Base-by-base conservation (phyloP, 2,797 vertebrate genomes). In the Limosa lapponica region DNA sequence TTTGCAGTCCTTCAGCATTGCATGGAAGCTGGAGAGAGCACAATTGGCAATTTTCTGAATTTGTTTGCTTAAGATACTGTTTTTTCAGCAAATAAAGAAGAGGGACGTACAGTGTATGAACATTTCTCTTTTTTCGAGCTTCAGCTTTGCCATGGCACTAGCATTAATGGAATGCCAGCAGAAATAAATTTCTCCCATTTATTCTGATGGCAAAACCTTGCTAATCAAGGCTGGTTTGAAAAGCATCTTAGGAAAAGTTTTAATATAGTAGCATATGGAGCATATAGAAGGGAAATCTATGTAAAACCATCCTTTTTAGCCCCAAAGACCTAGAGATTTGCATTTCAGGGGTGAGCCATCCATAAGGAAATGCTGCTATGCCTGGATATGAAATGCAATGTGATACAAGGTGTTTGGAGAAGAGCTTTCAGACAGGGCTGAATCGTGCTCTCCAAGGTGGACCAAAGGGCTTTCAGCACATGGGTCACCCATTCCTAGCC, bases 1-100 rank as follows among this genome's bases (percentile, higher is more conserved):
- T 92, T 94, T 90, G 91, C 65, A 91, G 94, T 78, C 92, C 82
- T 93, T 90, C 91, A 67, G 80, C 27, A 0, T 85, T 44, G 65
- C 66, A 28, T 52, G 49, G 22, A 84, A 89, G 65, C 85, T 59
- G 73, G 57, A 58, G 65, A 88, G 61, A 61, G 51, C 64, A 70
- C 44, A 83, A 90, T 9, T 23, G n/a, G 65, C 43, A 87, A 82
- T 83, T 83, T 82, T 87, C 71, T 90, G 80, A 91, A 36, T 93
- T 94, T 49, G 15, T 39, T 67, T 92, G 75, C 59, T 87, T 75
- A 90, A 86, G 27, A 75, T 28, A 52, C 39, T 70, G 17, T 5
- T 72, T 90, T 65, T 72, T 62, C 51, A 86, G 34, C 81, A 86
- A 84, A 91, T 80, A 71, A 61, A 69, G 44, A 46, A 46, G 28